Evolutionary conservation across 2,113 vertebrate genomes (phyloP).

Genomic region (Crotalus horridus): DNA sequence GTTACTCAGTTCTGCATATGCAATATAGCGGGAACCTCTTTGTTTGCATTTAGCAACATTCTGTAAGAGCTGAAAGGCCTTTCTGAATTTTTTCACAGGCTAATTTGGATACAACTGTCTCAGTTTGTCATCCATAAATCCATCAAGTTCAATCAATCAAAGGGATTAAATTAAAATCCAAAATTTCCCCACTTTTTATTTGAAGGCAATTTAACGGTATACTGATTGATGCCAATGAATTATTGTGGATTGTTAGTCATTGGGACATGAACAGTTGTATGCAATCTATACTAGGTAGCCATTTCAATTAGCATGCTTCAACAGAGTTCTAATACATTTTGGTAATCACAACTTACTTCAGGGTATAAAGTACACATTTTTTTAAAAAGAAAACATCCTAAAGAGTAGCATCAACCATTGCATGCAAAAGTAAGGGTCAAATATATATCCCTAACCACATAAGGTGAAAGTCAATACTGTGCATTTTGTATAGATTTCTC

Average conservation of each 20-base stretch:
- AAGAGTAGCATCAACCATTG: too few relatives aligned
- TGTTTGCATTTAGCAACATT: slow-evolving; percentile 11
- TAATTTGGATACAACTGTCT: slow-evolving; percentile 15
- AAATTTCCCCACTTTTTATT: slow-evolving; percentile 2
- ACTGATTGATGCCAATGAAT: not conserved
- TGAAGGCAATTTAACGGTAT: slow-evolving; percentile 2
- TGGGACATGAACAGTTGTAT: not conserved
- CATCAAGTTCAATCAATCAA: slow-evolving; percentile 8
- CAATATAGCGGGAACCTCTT: not conserved
- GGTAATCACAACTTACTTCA: not conserved
- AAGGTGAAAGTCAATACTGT: fast-evolving
- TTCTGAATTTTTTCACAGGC: slow-evolving; percentile 2
- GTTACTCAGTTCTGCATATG: not conserved
- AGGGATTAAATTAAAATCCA: slow-evolving; percentile 22
- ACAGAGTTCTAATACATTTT: not conserved
- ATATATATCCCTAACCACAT: not conserved
- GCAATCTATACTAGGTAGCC: not conserved
- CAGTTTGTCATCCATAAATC: slow-evolving; percentile 15
- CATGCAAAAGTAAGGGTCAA: not conserved
- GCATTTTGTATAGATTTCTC: not conserved
- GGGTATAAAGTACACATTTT: not conserved
- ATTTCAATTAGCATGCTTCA: not conserved
- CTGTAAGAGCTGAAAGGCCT: not conserved
- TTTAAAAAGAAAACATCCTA: fast-evolving
- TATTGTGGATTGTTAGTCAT: not conserved